Evolutionary conservation across 2,113 vertebrate species (phyloP).

Genomic region (Scortum barcoo): DNA sequence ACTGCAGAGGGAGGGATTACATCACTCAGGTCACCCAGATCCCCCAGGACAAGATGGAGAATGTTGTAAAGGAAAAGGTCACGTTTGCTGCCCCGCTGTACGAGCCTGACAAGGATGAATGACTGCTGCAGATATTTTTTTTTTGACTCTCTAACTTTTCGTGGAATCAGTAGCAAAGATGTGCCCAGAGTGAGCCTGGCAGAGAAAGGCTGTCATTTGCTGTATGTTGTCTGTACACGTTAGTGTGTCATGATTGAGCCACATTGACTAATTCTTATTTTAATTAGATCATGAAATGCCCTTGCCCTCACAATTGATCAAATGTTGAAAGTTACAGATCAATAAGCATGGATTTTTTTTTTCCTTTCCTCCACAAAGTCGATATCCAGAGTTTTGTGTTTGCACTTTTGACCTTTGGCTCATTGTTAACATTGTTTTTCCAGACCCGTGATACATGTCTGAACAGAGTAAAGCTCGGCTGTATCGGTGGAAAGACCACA

Average conservation of each 20-base stretch:
- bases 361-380: background rate
- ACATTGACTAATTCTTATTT: background rate
- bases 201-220: background rate
- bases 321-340: conserved; percentile 15
- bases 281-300: conserved; percentile 1
- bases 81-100: background rate
- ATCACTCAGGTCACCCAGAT: conserved; percentile 2
- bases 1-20: background rate
- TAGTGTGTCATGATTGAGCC: background rate
- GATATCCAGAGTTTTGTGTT: background rate
- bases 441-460: conserved; percentile 10
- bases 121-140: background rate
- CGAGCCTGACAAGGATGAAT: background rate
- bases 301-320: background rate
- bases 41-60: background rate
- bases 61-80: conserved; percentile 27
- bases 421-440: background rate
- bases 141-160: background rate
- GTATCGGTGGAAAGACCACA: conserved; percentile 19
- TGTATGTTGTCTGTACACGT: background rate
- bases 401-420: background rate
- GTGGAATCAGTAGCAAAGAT: background rate
- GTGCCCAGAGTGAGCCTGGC: background rate
- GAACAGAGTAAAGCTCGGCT: background rate
- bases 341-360: background rate